A percentile compares a stretch with the other conserved stretches of the same genome.
Conservation (phyloP, 2,888 invertebrate genomes). For the Molanna angustata region DNA sequence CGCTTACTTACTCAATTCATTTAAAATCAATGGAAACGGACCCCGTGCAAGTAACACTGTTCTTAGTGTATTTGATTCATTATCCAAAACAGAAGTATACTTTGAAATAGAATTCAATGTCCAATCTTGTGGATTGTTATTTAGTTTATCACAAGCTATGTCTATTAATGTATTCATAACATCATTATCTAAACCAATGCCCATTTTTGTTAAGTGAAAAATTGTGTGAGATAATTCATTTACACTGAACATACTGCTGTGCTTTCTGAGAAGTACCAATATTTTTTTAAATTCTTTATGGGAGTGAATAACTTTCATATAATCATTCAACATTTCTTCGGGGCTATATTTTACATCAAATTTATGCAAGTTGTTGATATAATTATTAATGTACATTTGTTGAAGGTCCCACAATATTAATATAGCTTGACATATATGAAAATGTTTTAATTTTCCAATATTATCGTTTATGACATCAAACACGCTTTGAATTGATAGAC, state of each 20-base stretch:
- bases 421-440: constrained; percentile 39
- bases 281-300: constrained; percentile 37
- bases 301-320: constrained; percentile 37
- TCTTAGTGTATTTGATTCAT: no score
- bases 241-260: background rate
- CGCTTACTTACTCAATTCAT: no score
- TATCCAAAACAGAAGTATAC: constrained; percentile 2
- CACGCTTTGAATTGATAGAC: constrained; percentile 42
- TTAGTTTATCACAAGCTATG: background rate
- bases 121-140: background rate
- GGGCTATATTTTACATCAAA: constrained; percentile 20
- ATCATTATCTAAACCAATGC: constrained; percentile 2
- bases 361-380: constrained; percentile 23
- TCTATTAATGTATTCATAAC: constrained; percentile 8
- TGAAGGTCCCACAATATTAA: constrained; percentile 43
- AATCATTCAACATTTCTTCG: constrained; percentile 34
- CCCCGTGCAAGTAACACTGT: no score
- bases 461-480: constrained; percentile 39
- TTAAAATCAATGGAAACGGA: no score
- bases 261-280: background rate
- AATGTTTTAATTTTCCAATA: constrained; percentile 30
- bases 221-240: constrained; percentile 9
- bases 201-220: constrained; percentile 12
- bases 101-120: constrained; percentile 8
- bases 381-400: constrained; percentile 39